Base-by-base conservation (phyloP, 2,888 invertebrate genomes). In the Drosophila borealis region DNA sequence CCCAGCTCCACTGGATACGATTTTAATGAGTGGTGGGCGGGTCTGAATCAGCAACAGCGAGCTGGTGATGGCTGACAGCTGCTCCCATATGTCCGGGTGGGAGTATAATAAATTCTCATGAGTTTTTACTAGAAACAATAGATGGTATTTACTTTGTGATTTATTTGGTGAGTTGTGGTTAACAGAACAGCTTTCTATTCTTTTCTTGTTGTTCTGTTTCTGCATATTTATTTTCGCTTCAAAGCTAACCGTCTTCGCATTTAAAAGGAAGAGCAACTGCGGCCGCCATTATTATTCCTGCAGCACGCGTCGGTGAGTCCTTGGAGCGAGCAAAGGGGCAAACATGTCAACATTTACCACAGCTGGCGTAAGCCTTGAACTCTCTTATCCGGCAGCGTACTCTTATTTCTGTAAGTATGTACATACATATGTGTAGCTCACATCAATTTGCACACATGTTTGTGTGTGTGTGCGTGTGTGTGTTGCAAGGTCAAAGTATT, bases 101-200 rank as follows among this genome's bases (percentile, higher is more conserved):
- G 62, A 73, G 73, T 67, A 59, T 70, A 68, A 84, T 82, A 85
- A 79, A 86, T 82, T 85, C 80, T 82, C 78, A 80, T 77, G 86
- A 80, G 77, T 82, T 82, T 79, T 74, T 76, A 66, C 68, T 68
- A 70, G 71, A 82, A 82, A 82, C 82, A 85, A 82, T 83, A 80
- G 86, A 86, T 82, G 80, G 86, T 82, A 86, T 86, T 82, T 82
- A 86, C 82, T 79, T 76, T 79, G 81, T 85, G 85, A 85, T 85
- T 81, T 81, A 85, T 85, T 78, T 81, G 79, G 85, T 75, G 81
- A 80, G 83, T 29, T 29, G 80, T 80, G 80, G 76, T 75, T 76
- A 69, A 65, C 67, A 53, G 61, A 63, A 36, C 49, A 59, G 64
- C 51, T 54, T 37, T 57, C 61, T 62, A 19, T 51, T 56, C 57